Evolutionary conservation across 2,888 invertebrate genomes (phyloP).

Genomic region (Agrotis exclamationis): DNA sequence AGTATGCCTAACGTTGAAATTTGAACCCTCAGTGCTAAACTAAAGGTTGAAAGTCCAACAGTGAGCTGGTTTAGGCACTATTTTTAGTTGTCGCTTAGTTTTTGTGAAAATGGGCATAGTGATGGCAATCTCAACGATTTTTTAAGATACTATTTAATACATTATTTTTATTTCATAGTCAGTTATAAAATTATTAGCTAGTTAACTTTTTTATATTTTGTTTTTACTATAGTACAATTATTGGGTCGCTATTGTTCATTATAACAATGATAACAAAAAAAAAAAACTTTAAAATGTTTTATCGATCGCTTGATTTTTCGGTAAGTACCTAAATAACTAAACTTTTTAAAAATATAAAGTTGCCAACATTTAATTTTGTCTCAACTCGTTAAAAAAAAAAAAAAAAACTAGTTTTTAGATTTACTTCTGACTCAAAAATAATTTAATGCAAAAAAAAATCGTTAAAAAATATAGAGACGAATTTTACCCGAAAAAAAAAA

Average conservation of each 20-base stretch:
- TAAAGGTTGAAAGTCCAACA: background rate
- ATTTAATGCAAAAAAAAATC: no score
- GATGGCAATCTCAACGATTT: constrained; percentile 20
- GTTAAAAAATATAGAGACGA: no score
- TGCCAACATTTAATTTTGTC: background rate
- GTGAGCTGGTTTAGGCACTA: background rate
- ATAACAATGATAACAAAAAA: background rate
- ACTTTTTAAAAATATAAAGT: background rate
- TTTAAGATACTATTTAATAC: constrained; percentile 19
- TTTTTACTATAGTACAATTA: constrained; percentile 18
- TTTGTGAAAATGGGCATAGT: constrained; percentile 1
- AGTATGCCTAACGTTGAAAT: background rate
- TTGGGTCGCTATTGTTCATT: background rate
- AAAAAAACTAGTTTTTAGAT: background rate
- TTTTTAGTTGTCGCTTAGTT: background rate
- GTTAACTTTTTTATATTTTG: constrained; percentile 9
- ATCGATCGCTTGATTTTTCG: background rate
- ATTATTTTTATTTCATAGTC: background rate
- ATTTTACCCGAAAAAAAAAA: background rate
- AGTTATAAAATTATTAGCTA: constrained; percentile 45
- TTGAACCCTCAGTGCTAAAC: background rate
- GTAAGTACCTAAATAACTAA: background rate
- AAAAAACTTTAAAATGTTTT: no score
- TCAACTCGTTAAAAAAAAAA: background rate
- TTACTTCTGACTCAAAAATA: background rate